Conservation (phyloP, 2,113 vertebrate genomes). For the Trachemys scripta region DNA sequence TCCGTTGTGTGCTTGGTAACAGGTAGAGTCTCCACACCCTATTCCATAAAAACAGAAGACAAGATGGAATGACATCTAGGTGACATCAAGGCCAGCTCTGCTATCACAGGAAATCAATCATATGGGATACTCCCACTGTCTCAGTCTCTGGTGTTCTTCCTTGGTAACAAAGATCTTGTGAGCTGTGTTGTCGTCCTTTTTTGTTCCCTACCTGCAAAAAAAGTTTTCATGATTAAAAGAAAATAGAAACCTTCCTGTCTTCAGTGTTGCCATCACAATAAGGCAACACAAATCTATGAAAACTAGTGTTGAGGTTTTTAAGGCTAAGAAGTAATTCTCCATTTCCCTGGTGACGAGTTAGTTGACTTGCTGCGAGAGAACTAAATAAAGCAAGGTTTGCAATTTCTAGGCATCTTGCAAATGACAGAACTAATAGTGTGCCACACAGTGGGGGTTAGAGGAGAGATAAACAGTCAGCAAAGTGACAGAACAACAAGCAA, state of each 20-base stretch:
- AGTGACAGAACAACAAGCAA: constrained; percentile 11
- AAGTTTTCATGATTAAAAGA: too few species aligned
- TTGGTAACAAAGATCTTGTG: not conserved
- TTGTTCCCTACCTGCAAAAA: not conserved
- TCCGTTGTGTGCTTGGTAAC: not conserved
- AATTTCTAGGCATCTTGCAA: constrained; percentile 38
- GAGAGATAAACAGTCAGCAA: not conserved
- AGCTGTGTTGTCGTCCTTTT: not conserved
- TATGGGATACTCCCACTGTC: not conserved
- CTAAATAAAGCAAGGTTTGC: constrained; percentile 14
- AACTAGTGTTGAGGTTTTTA: constrained; percentile 58
- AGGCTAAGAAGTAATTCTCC: constrained; percentile 59
- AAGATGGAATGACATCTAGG: not conserved
- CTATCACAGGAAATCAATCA: not conserved
- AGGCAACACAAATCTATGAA: constrained; percentile 7
- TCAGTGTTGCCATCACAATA: constrained; percentile 40
- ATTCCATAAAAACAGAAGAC: not conserved
- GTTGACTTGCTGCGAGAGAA: constrained; percentile 63
- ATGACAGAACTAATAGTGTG: not conserved
- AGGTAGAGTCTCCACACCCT: not conserved
- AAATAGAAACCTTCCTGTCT: too few species aligned
- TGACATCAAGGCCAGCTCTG: not conserved
- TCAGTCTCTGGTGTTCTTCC: not conserved
- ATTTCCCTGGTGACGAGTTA: constrained; percentile 54
- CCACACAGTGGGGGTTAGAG: not conserved